Percentiles rank a stretch among this genome's conserved stretches.
Conservation (phyloP, 2,888 invertebrate genomes). For the Hylaea fasciaria region DNA sequence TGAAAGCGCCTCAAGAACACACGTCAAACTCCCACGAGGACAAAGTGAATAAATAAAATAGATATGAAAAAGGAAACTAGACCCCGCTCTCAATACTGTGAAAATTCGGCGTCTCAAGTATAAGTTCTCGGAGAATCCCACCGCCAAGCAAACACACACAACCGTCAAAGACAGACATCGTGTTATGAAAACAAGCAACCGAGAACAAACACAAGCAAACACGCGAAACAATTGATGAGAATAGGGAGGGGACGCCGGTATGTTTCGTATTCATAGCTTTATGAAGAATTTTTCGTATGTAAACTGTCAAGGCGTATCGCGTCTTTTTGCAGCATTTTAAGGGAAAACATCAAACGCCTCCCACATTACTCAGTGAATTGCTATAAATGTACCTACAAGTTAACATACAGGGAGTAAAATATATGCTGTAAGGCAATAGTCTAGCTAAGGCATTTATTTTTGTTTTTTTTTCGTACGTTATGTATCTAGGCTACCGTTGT, state of each 20-base stretch:
- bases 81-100: constrained; percentile 35
- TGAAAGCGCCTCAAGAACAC: neutral
- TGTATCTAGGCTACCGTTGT: neutral
- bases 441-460: neutral
- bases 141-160: constrained; percentile 72
- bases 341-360: constrained; percentile 45
- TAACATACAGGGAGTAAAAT: constrained; percentile 1
- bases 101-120: constrained; percentile 55
- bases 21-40: neutral
- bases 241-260: constrained; percentile 52
- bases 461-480: neutral
- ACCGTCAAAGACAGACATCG: constrained; percentile 80
- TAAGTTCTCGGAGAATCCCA: constrained; percentile 66
- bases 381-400: constrained; percentile 7
- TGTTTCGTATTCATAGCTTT: constrained; percentile 65
- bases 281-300: constrained; percentile 62
- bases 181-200: constrained; percentile 83
- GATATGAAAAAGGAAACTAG: constrained; percentile 20
- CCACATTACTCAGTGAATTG: constrained; percentile 19
- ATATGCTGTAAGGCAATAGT: constrained; percentile 21
- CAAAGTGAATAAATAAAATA: constrained; percentile 27
- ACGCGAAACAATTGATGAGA: constrained; percentile 80
- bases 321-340: constrained; percentile 52
- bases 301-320: constrained; percentile 57
- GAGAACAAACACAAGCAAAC: constrained; percentile 80